phyloP scores from a whole-genome alignment of 2,113 vertebrate genomes.

The Copsychus sechellarum region DNA sequence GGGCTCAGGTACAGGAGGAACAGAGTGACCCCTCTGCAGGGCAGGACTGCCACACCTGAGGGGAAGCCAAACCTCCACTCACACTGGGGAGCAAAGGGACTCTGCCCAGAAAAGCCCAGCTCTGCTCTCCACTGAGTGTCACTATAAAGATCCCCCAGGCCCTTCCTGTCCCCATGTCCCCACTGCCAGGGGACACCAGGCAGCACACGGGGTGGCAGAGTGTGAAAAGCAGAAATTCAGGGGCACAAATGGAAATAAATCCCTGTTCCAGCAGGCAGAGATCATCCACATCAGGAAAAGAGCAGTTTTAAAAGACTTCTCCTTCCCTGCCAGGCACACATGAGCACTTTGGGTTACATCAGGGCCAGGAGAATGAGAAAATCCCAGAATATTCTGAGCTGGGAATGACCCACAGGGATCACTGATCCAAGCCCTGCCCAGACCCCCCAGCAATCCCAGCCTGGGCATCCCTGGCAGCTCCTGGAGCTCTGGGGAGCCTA shows the following conservation, averaged over 20 bases:
- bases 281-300: neutral
- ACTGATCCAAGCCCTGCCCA: neutral
- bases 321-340: neutral
- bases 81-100: neutral
- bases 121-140: neutral
- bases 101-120: neutral
- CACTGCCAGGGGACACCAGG: neutral
- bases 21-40: neutral
- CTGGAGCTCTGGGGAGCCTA: neutral
- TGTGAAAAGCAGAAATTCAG: neutral
- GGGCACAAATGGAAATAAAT: neutral
- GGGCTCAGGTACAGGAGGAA: accelerated
- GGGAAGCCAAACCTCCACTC: neutral
- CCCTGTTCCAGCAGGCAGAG: neutral
- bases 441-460: accelerated
- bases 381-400: neutral
- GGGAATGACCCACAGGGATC: accelerated
- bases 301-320: neutral
- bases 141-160: accelerated
- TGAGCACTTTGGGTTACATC: neutral
- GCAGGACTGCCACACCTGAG: accelerated
- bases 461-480: neutral
- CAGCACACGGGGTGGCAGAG: neutral
- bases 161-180: neutral
- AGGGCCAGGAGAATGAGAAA: neutral